Base-by-base conservation (phyloP, 2,888 invertebrate species). In the Acronicta aceris region DNA sequence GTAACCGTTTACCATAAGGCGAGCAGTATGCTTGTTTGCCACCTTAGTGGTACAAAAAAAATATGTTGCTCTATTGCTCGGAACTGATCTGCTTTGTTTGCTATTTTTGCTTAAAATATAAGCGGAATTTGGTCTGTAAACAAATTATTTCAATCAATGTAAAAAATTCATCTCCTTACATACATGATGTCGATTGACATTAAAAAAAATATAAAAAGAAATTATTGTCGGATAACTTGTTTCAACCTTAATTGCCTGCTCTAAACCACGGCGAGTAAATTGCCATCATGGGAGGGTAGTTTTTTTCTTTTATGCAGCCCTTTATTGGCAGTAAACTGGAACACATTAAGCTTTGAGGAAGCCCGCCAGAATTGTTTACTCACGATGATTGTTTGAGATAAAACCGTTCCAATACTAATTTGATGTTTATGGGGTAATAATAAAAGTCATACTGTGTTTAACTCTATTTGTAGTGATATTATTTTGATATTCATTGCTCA, bases 251-350 rank as follows among this genome's bases (percentile, higher is more conserved):
- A 77, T 77, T 73, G 75, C 68, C 42, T 46, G 47, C 53, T 65
- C 53, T 75, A 65, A 73, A 56, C 73, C 65, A 3, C 21, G 41
- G 51, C 58, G 56, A 69, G 65, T 76, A 72, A 21, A 76, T 71
- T 67, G 53, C 66, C 65, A 38, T 65, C 66, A 69, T 72, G 71
- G 65, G 61, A 54, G 64, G 42, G 43, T 50, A 66, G 64, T 66
- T 57, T 65, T 74, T 62, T 76, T 76, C 63, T 71, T 74, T 65
- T 62, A 58, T 69, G 61, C 48, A 48, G 51, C 55, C 45, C 25
- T 69, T 74, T 65, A 72, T 71, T 52, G 72, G 57, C 59, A 47
- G 62, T 76, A 64, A 76, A 59, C 43, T 55, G 51, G 43, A 15
- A 25, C 46, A 58, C 59, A 51, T 64, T 59, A 55, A 65, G 65